Percentiles rank a stretch among this genome's conserved stretches.
These are phyloP conservation scores for Cyanoderma ruficeps DNA, from an alignment of 2,113 vertebrate genomes.

Conservation along the genomic window DNA sequence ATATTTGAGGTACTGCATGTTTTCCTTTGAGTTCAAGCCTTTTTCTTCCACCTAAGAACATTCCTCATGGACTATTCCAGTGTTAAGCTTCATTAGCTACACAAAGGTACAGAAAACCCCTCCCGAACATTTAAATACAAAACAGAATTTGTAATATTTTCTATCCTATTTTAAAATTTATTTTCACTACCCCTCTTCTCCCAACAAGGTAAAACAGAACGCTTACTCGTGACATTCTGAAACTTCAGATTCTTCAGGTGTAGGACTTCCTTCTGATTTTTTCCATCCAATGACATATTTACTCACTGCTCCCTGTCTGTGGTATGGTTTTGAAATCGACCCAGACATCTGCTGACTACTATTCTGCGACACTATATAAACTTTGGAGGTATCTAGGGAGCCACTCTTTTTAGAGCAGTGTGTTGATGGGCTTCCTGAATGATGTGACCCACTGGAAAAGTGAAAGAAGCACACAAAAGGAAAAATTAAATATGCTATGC, in stretches of 20 bases:
- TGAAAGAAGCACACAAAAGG: constrained; percentile 19
- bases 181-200: not conserved
- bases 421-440: constrained; percentile 88
- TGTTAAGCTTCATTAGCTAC: not conserved
- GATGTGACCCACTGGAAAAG: constrained; percentile 87
- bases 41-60: not conserved
- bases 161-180: not conserved
- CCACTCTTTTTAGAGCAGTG: constrained; percentile 84
- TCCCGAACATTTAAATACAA: not conserved
- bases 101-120: not conserved
- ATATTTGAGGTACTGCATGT: not conserved
- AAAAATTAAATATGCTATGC: not conserved
- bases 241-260: constrained; percentile 85
- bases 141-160: not conserved
- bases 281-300: constrained; percentile 85
- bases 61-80: not conserved
- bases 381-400: constrained; percentile 90
- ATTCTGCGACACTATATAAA: constrained; percentile 87
- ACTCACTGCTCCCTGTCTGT: constrained; percentile 76
- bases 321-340: constrained; percentile 81
- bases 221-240: constrained; percentile 86
- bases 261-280: constrained; percentile 81
- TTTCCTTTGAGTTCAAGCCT: not conserved
- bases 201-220: not conserved
- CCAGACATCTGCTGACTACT: constrained; percentile 74